Conservation (phyloP, 2,113 vertebrate species). For the Manacus vitellinus region DNA sequence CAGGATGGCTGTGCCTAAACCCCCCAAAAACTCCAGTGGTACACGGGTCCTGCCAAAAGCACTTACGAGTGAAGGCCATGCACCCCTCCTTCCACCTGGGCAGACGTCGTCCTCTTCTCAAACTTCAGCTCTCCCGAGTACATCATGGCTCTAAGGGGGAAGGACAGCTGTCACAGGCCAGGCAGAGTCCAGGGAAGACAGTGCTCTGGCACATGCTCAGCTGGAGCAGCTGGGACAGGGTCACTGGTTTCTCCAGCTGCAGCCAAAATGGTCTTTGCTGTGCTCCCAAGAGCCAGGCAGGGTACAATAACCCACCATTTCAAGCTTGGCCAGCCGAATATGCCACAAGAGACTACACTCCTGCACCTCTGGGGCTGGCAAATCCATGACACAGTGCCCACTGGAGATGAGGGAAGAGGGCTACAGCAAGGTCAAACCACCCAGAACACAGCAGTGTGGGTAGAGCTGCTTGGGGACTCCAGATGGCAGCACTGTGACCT, state of each 20-base stretch:
- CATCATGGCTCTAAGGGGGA: constrained; percentile 90
- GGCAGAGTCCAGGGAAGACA: not conserved
- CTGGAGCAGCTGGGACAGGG: not conserved
- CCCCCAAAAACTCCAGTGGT: fast-evolving
- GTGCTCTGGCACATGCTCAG: not conserved
- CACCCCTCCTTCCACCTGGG: constrained; percentile 95
- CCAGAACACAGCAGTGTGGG: not conserved
- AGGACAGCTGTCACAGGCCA: not conserved
- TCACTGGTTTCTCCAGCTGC: not conserved
- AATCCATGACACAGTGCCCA: not conserved
- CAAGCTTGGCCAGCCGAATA: not conserved
- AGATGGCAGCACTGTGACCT: not conserved
- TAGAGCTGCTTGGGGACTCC: not conserved
- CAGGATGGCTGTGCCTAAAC: not conserved
- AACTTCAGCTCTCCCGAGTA: constrained; percentile 97
- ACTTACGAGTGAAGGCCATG: constrained; percentile 95
- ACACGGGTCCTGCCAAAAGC: not conserved
- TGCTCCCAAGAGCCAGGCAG: not conserved
- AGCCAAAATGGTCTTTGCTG: not conserved
- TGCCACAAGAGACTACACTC: not conserved
- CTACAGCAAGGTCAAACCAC: not conserved
- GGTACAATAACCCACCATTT: not conserved
- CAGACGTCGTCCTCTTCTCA: constrained; percentile 92
- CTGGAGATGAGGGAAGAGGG: not conserved
- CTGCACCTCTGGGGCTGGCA: not conserved